Evolutionary conservation across 2,113 vertebrate species (phyloP).

Genomic region (Oryzias curvinotus): DNA sequence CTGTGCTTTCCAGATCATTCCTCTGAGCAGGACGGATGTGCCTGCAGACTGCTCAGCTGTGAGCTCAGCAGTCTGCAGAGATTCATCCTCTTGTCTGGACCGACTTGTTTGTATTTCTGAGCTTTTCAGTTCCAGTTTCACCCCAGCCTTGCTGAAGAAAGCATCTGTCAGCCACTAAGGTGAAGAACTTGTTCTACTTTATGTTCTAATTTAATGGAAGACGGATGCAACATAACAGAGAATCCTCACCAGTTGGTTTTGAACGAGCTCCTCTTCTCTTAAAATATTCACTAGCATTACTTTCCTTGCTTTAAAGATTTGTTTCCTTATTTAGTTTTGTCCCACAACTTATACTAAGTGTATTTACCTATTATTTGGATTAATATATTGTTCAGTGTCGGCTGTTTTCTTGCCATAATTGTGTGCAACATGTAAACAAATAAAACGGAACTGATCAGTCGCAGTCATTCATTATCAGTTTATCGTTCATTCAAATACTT

Average conservation of each 20-base stretch:
- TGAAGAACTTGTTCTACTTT: constrained; percentile 22
- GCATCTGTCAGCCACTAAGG: not conserved
- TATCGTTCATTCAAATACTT: no score
- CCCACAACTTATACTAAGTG: constrained; percentile 29
- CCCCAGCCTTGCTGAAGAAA: no score
- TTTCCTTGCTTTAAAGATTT: constrained; percentile 6
- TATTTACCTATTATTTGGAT: constrained; percentile 45
- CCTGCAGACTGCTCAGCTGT: no score
- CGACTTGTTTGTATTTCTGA: no score
- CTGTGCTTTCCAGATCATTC: no score
- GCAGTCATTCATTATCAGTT: not conserved
- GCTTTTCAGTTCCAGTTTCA: no score
- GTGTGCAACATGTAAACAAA: constrained; percentile 49
- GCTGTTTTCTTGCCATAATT: constrained; percentile 41
- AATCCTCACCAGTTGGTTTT: no score
- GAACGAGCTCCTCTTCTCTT: no score
- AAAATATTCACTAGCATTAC: not conserved
- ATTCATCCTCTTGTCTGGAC: no score
- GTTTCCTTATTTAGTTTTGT: constrained; percentile 28
- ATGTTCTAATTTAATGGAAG: constrained; percentile 34
- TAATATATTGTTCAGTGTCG: constrained; percentile 15
- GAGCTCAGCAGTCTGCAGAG: no score
- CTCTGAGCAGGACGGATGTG: no score
- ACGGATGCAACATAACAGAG: constrained; percentile 22
- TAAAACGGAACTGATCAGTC: constrained; percentile 50